Percentiles rank a stretch among this genome's conserved stretches.
phyloP scores from a whole-genome alignment of 1,140 invertebrate genomes.

The Drosophila nikananu region DNA sequence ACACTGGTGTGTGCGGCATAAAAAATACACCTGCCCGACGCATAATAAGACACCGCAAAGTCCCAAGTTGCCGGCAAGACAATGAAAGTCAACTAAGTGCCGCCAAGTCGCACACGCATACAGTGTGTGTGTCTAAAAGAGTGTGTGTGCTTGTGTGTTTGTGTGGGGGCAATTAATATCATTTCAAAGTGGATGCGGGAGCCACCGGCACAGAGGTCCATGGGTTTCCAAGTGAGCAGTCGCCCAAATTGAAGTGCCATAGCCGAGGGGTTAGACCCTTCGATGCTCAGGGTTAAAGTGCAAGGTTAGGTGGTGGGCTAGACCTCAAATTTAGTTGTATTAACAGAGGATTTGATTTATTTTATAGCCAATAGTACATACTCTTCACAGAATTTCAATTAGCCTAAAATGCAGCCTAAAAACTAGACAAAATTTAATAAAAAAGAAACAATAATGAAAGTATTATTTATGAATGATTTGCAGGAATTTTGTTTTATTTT shows the following conservation, averaged over 20 bases:
- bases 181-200: constrained; percentile 56
- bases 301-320: not conserved
- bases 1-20: constrained; percentile 3
- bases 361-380: not conserved
- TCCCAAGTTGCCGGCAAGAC: constrained; percentile 54
- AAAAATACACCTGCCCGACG: constrained; percentile 42
- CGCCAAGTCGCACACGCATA: not conserved
- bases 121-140: constrained; percentile 7
- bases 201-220: not conserved
- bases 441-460: no score
- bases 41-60: constrained; percentile 56
- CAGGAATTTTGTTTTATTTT: no score
- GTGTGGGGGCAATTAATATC: constrained; percentile 66
- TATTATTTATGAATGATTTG: no score
- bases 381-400: not conserved
- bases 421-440: no score
- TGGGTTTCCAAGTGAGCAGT: constrained; percentile 50
- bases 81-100: constrained; percentile 70
- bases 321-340: not conserved
- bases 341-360: not conserved
- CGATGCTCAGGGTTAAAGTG: constrained; percentile 27
- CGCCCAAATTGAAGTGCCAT: constrained; percentile 31
- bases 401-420: no score
- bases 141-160: constrained; percentile 13
- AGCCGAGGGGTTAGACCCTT: constrained; percentile 26